Conservation (phyloP, 2,888 invertebrate species). For the Plebejus argus region DNA sequence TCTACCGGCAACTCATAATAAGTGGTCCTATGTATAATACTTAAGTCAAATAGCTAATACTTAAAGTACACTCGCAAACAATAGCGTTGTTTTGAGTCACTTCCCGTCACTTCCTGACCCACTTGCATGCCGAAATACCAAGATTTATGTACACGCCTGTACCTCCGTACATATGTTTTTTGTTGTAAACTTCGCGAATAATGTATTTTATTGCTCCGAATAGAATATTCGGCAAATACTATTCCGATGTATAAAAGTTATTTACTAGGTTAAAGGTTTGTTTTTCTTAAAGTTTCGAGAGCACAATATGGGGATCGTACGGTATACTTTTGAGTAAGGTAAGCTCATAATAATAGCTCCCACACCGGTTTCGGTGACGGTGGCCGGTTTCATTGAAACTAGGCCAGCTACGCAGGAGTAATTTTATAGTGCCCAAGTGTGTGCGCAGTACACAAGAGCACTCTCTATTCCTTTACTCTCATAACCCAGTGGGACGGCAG, state of each 20-base stretch:
- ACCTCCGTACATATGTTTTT: background rate
- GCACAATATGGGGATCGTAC: background rate
- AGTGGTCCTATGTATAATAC: background rate
- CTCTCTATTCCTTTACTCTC: too few relatives aligned
- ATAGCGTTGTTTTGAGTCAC: background rate
- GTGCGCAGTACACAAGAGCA: too few relatives aligned
- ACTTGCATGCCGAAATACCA: constrained; percentile 8
- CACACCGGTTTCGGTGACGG: too few relatives aligned
- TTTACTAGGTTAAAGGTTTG: background rate
- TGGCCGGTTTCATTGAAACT: too few relatives aligned
- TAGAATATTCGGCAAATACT: background rate
- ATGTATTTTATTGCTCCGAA: background rate
- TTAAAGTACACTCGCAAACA: background rate
- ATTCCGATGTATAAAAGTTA: background rate
- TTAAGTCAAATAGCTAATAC: background rate
- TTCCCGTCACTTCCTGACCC: constrained; percentile 17
- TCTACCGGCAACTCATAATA: too few relatives aligned
- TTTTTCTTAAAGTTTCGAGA: background rate
- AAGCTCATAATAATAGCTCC: too few relatives aligned
- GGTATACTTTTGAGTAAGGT: too few relatives aligned
- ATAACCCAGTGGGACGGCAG: too few relatives aligned
- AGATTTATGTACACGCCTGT: constrained; percentile 16
- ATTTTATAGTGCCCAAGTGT: too few relatives aligned
- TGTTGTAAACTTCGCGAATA: background rate
- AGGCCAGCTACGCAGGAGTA: too few relatives aligned